A percentile compares a stretch with the other conserved stretches of the same genome.
phyloP scores from a whole-genome alignment of 2,113 vertebrate genomes.

The Theristicus caerulescens region DNA sequence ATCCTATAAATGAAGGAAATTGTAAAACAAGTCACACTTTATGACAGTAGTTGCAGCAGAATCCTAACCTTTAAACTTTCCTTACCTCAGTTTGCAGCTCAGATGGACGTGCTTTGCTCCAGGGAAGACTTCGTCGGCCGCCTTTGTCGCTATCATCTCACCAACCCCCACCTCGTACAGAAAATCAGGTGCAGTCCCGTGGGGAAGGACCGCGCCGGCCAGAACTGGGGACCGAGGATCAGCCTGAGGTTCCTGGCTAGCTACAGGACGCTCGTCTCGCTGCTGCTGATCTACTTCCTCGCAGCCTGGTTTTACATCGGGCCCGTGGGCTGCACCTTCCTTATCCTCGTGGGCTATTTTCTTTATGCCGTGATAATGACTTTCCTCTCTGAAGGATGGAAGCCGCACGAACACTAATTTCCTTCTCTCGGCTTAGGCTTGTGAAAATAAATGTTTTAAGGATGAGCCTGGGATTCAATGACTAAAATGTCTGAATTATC shows the following conservation, averaged over 20 bases:
- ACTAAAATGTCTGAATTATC: background rate
- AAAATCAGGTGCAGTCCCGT: conserved; percentile 69
- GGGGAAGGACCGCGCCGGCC: background rate
- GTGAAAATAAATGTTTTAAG: background rate
- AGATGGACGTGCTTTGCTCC: conserved; percentile 84
- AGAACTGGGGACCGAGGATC: conserved; percentile 71
- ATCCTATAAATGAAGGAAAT: background rate
- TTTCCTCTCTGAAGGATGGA: conserved; percentile 77
- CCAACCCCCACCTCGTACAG: background rate
- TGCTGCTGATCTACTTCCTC: conserved; percentile 78
- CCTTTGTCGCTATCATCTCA: conserved; percentile 84
- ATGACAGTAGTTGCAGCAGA: background rate
- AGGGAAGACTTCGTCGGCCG: conserved; percentile 85
- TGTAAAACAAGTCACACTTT: background rate
- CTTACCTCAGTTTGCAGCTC: conserved; percentile 79
- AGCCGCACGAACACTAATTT: conserved; percentile 75
- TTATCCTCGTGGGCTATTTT: conserved; percentile 74
- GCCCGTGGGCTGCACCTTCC: conserved; percentile 74
- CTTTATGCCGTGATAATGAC: conserved; percentile 81
- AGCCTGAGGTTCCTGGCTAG: conserved; percentile 90
- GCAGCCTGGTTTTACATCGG: conserved; percentile 79
- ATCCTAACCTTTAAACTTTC: background rate
- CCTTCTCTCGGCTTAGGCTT: background rate
- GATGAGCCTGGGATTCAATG: background rate
- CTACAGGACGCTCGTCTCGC: conserved; percentile 81